A percentile compares a stretch with the other conserved stretches of the same genome.
Evolutionary conservation across 2,113 vertebrate genomes (phyloP).

Genomic region (Ascaphus truei): DNA sequence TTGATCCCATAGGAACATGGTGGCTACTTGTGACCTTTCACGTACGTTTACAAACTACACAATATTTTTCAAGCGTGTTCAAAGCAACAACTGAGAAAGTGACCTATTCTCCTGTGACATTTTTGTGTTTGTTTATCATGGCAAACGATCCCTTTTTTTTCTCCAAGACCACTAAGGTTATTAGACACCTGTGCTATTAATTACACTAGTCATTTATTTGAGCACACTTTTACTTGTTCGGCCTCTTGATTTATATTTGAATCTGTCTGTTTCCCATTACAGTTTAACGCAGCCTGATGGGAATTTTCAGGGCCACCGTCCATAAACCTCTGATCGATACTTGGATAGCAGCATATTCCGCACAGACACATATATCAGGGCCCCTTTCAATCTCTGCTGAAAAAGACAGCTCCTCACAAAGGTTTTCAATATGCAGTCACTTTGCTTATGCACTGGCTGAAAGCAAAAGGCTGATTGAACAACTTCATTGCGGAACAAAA

Average conservation of each 20-base stretch:
- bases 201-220: neutral
- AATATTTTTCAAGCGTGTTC: no score
- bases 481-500: no score
- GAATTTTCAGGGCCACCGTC: neutral
- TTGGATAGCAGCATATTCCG: no score
- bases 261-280: neutral
- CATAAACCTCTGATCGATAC: neutral
- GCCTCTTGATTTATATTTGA: neutral
- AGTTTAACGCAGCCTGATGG: neutral
- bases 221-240: neutral
- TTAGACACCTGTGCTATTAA: neutral
- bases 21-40: no score
- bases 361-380: neutral
- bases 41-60: no score
- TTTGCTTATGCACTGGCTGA: neutral
- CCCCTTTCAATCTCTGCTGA: neutral
- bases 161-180: no score
- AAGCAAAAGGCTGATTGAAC: neutral
- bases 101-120: no score
- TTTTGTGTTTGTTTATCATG: no score
- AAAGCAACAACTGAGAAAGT: no score
- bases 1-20: no score
- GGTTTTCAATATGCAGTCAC: neutral
- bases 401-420: neutral
- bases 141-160: no score